These are phyloP conservation scores for Copidosoma floridanum DNA, from an alignment of 1,140 invertebrate species.

Conservation along the genomic window DNA sequence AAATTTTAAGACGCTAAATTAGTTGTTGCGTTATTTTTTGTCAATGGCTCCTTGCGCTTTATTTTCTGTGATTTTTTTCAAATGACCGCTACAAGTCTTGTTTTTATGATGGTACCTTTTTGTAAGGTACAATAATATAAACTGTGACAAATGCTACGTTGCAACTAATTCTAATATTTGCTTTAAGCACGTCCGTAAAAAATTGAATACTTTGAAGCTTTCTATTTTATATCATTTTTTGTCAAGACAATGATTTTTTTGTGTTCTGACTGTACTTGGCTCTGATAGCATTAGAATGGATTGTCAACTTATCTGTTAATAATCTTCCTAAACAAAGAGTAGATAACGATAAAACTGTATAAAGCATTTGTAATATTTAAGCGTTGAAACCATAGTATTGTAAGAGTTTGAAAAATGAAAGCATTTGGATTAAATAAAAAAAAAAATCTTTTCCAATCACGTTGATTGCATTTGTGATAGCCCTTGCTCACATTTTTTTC, in stretches of 20 bases:
- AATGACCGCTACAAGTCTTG: conserved; percentile 1
- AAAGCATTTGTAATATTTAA: conserved; percentile 28
- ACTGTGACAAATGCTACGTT: too few species aligned
- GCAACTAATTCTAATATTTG: too few species aligned
- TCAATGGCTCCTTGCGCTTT: conserved; percentile 6
- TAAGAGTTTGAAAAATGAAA: conserved; percentile 18
- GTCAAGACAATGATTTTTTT: neutral
- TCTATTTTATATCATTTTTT: conserved; percentile 3
- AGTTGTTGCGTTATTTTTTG: conserved; percentile 4
- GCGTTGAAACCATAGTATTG: conserved; percentile 15
- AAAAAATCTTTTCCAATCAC: conserved; percentile 3
- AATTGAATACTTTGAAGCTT: too few species aligned
- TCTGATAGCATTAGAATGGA: conserved; percentile 13
- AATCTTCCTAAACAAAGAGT: neutral
- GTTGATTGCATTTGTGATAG: too few species aligned
- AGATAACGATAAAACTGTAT: conserved; percentile 23
- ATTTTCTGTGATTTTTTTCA: conserved; percentile 18
- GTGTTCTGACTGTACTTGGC: conserved; percentile 19
- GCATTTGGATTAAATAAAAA: conserved; percentile 17
- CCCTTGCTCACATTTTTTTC: too few species aligned
- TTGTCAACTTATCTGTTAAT: conserved; percentile 17
- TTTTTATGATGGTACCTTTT: neutral
- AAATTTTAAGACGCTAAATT: conserved; percentile 6
- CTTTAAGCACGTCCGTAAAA: too few species aligned
- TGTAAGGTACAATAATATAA: conserved; percentile 10